phyloP scores from a whole-genome alignment of 2,888 invertebrate species.

The Hemaris fuciformis region DNA sequence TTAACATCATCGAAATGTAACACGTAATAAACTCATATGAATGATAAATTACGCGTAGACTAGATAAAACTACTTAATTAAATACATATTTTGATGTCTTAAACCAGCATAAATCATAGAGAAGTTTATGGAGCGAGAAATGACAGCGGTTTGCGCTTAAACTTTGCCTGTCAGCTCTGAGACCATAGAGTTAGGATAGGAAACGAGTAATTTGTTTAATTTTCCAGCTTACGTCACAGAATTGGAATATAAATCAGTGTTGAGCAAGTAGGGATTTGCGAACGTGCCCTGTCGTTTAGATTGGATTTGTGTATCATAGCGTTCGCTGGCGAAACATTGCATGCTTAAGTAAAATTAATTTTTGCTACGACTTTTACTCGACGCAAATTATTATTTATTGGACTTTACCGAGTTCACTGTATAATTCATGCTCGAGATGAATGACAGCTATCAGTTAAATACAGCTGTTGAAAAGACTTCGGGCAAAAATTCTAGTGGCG shows the following conservation, averaged over 20 bases:
- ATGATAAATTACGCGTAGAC: not conserved
- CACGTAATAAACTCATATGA: not conserved
- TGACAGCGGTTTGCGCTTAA: slow-evolving; percentile 29
- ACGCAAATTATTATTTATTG: not conserved
- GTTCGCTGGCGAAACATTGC: not conserved
- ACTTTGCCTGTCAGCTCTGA: slow-evolving; percentile 24
- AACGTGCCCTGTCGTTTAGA: slow-evolving; percentile 12
- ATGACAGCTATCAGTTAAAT: not conserved
- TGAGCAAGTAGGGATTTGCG: slow-evolving; percentile 8
- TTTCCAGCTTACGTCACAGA: slow-evolving; percentile 12
- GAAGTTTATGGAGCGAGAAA: slow-evolving; percentile 11
- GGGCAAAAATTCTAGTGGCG: not conserved
- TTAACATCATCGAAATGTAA: not conserved
- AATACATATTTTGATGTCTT: not conserved
- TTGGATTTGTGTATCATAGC: slow-evolving; percentile 14
- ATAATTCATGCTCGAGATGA: not conserved
- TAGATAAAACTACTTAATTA: not conserved
- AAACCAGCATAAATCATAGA: not conserved
- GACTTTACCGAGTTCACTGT: not conserved
- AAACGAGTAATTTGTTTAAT: not conserved
- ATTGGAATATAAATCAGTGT: slow-evolving; percentile 10
- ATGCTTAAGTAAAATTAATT: not conserved
- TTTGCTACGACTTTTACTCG: not conserved
- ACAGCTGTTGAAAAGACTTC: not conserved
- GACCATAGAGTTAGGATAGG: slow-evolving; percentile 6